Percentiles rank a stretch among this genome's conserved stretches.
Evolutionary conservation across 2,113 vertebrate species (phyloP).

Genomic region (Empidonax alnorum): DNA sequence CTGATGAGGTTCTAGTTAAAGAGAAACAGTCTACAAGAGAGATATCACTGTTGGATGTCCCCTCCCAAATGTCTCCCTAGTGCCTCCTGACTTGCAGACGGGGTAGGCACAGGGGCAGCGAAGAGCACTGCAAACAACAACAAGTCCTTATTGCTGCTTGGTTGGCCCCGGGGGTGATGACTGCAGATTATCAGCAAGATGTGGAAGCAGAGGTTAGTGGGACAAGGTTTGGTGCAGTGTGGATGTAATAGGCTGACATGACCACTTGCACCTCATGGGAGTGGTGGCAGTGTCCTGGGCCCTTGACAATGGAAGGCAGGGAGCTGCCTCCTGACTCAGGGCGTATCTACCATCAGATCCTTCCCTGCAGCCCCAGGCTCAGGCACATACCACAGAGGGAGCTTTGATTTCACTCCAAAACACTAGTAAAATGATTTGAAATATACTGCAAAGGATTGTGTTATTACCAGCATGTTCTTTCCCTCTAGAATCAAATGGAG

Average conservation of each 20-base stretch:
- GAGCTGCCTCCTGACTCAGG: not conserved
- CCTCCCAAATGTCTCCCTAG: not conserved
- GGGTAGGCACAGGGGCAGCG: not conserved
- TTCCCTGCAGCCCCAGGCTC: not conserved
- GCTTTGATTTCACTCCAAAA: not conserved
- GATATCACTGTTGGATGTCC: not conserved
- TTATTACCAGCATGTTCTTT: not conserved
- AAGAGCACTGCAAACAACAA: not conserved
- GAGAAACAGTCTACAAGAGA: not conserved
- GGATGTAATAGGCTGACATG: fast-evolving
- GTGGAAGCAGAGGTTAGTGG: not conserved
- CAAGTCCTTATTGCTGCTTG: fast-evolving
- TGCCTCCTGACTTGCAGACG: not conserved
- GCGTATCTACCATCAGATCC: not conserved
- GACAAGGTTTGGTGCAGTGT: not conserved
- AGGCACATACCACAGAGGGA: not conserved
- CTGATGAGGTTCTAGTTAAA: not conserved
- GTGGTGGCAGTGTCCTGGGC: not conserved
- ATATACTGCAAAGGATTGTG: not conserved
- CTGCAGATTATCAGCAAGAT: not conserved
- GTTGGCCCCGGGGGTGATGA: not conserved
- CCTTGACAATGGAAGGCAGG: not conserved
- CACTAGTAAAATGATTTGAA: not conserved
- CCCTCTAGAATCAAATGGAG: not conserved
- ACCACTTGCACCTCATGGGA: fast-evolving